Conservation (phyloP, 2,113 vertebrate genomes). For the Sinocyclocheilus anophthalmus region DNA sequence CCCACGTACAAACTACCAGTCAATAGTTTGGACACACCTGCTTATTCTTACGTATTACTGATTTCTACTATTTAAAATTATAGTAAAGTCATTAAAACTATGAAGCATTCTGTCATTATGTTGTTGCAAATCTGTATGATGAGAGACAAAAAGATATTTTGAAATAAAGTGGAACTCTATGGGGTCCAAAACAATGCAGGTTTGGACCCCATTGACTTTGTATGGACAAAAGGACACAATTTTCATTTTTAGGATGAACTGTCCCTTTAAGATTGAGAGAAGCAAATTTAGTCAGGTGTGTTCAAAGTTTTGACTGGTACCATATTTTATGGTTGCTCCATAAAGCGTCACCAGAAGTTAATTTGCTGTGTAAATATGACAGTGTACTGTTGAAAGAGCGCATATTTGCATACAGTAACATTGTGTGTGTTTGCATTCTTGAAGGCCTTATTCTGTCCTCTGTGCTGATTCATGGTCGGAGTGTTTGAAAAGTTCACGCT, state of each 20-base stretch:
- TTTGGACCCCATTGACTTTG: not conserved
- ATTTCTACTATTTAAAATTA: not conserved
- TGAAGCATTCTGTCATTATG: not conserved
- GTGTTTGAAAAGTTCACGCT: constrained; percentile 59
- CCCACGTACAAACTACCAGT: constrained; percentile 30
- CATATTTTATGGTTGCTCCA: not conserved
- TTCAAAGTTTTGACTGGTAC: not conserved
- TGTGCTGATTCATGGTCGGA: constrained; percentile 56
- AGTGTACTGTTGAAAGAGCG: not conserved
- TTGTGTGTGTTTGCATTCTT: constrained; percentile 36
- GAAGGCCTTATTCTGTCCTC: constrained; percentile 62
- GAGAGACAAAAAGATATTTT: not conserved
- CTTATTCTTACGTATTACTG: not conserved
- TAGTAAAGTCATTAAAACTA: not conserved
- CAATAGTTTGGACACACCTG: constrained; percentile 22
- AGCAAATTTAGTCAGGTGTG: not conserved
- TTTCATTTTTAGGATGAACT: not conserved
- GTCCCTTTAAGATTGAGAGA: not conserved
- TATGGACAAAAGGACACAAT: not conserved
- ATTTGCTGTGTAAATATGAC: not conserved
- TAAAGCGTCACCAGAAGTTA: not conserved
- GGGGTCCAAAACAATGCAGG: not conserved
- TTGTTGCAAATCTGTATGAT: not conserved
- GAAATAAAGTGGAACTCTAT: not conserved
- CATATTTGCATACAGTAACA: not conserved